Evolutionary conservation across 2,797 vertebrate species (phyloP).

Genomic region (Discoglossus pictus): DNA sequence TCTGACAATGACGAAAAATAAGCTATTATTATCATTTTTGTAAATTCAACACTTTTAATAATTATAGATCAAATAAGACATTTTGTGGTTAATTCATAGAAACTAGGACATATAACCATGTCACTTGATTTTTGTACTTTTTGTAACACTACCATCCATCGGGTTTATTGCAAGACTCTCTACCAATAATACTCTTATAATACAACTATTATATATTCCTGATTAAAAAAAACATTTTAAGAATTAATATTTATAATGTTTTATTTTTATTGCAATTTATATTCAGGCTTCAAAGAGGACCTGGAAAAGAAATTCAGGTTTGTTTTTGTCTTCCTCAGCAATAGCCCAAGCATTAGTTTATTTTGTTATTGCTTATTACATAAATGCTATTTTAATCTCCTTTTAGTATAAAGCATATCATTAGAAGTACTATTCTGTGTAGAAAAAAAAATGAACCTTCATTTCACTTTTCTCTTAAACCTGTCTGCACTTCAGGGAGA

Average conservation of each 20-base stretch:
- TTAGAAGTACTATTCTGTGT: constrained; percentile 33
- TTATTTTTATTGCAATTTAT: constrained; percentile 48
- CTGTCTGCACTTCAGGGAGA: constrained; percentile 21
- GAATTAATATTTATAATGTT: constrained; percentile 36
- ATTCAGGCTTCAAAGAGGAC: constrained; percentile 51
- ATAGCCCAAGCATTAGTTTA: constrained; percentile 48
- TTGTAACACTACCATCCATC: neutral
- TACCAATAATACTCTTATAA: constrained; percentile 59
- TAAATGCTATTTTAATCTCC: constrained; percentile 27
- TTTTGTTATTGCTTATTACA: constrained; percentile 40
- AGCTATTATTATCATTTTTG: too few relatives aligned
- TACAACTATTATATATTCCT: constrained; percentile 28
- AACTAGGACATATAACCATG: neutral
- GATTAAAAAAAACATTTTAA: constrained; percentile 21
- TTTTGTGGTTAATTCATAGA: neutral
- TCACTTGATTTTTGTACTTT: neutral
- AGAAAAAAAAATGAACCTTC: constrained; percentile 22
- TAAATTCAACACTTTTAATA: too few relatives aligned
- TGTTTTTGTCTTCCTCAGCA: constrained; percentile 48
- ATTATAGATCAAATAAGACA: neutral
- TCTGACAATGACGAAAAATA: too few relatives aligned
- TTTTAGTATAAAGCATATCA: constrained; percentile 37
- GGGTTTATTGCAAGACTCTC: constrained; percentile 55
- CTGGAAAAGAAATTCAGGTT: constrained; percentile 51
- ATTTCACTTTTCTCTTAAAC: constrained; percentile 10